Percentiles rank a stretch among this genome's conserved stretches.
These are phyloP conservation scores for Drosophila incognita DNA, from an alignment of 2,888 invertebrate genomes.

Conservation along the genomic window DNA sequence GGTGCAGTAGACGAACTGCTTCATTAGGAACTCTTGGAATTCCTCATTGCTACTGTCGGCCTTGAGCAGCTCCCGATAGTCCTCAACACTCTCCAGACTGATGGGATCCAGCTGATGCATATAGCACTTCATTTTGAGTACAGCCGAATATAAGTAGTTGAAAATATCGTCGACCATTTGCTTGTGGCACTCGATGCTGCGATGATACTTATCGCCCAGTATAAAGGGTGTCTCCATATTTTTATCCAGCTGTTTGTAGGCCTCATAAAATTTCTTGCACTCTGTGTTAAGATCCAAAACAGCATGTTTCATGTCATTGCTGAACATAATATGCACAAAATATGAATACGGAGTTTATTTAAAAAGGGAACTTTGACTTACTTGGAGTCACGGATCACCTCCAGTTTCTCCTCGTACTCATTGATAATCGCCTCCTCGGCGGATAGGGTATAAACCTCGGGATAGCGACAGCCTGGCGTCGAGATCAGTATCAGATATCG, in stretches of 20 bases:
- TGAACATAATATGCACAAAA: not conserved
- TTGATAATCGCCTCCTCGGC: slow-evolving; percentile 77
- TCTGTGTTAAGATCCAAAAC: slow-evolving; percentile 50
- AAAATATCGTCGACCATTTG: slow-evolving; percentile 75
- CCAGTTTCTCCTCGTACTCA: slow-evolving; percentile 77
- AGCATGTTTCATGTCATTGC: slow-evolving; percentile 55
- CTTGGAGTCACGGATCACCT: slow-evolving; percentile 69
- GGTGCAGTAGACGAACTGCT: slow-evolving; percentile 72
- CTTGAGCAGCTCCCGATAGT: slow-evolving; percentile 68
- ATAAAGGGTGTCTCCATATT: slow-evolving; percentile 68
- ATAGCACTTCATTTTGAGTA: slow-evolving; percentile 70
- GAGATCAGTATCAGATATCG: slow-evolving; percentile 76
- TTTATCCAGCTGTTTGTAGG: slow-evolving; percentile 66
- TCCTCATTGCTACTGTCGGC: slow-evolving; percentile 61
- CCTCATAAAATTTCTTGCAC: slow-evolving; percentile 62
- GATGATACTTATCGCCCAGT: slow-evolving; percentile 74
- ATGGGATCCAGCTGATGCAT: slow-evolving; percentile 78
- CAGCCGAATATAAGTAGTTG: slow-evolving; percentile 70
- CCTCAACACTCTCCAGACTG: slow-evolving; percentile 68
- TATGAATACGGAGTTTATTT: not conserved
- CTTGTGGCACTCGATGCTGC: slow-evolving; percentile 68
- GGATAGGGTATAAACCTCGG: slow-evolving; percentile 73
- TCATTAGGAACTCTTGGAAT: slow-evolving; percentile 71
- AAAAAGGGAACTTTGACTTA: slow-evolving; percentile 23
- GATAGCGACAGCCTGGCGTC: slow-evolving; percentile 69